These are phyloP conservation scores for Pangasius mekongensis DNA, from an alignment of 2,797 vertebrate genomes.

Conservation along the genomic window DNA sequence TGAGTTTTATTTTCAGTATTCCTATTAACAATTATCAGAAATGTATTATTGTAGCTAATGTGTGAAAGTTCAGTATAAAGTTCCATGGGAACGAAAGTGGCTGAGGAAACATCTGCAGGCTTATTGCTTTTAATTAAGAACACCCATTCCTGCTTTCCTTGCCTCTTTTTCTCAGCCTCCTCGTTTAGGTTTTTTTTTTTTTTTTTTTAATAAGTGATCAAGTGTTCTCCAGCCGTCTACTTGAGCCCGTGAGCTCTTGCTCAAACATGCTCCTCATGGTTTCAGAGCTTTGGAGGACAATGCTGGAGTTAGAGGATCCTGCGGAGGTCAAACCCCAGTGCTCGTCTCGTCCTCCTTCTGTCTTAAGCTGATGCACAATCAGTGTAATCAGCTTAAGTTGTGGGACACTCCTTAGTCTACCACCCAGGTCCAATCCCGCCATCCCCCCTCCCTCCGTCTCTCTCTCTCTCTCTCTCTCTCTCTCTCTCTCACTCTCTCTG, in stretches of 20 bases:
- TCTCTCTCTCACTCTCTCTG: background rate
- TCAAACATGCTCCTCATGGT: conserved; percentile 81
- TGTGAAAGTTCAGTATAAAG: background rate
- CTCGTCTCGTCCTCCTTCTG: conserved; percentile 70
- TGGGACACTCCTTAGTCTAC: conserved; percentile 68
- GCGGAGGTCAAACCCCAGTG: conserved; percentile 78
- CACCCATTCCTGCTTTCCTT: conserved; percentile 54
- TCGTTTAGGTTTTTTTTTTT: conserved; percentile 60
- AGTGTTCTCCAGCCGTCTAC: conserved; percentile 66
- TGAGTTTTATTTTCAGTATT: background rate
- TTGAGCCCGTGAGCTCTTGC: conserved; percentile 75
- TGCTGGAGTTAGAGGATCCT: conserved; percentile 79
- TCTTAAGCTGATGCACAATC: conserved; percentile 80
- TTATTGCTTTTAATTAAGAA: conserved; percentile 56
- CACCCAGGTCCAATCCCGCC: conserved; percentile 56
- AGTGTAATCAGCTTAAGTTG: conserved; percentile 78
- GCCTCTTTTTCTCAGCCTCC: conserved; percentile 19
- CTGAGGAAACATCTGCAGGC: conserved; percentile 63
- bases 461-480: background rate
- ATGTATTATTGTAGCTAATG: background rate
- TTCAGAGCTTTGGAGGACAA: conserved; percentile 87
- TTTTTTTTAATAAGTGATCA: conserved; percentile 73
- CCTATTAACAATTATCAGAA: background rate
- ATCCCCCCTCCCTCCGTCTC: background rate
- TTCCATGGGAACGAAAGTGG: conserved; percentile 65